Percentiles rank a stretch among this genome's conserved stretches.
These are phyloP conservation scores for Arge pagana DNA, from an alignment of 2,888 invertebrate genomes.

Conservation along the genomic window DNA sequence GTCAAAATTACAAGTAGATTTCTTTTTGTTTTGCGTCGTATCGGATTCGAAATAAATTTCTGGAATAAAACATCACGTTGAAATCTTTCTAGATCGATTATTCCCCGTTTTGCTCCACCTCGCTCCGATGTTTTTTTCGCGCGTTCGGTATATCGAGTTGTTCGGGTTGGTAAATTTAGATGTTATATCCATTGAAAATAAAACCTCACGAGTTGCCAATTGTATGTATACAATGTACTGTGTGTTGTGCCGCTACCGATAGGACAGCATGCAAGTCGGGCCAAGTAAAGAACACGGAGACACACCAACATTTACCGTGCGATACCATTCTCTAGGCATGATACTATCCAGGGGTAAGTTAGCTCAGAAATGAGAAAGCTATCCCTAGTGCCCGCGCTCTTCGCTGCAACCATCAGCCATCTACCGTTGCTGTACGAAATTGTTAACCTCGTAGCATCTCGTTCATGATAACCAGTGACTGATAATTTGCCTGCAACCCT, in stretches of 20 bases:
- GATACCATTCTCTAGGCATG: conserved; percentile 57
- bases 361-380: conserved; percentile 54
- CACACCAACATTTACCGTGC: conserved; percentile 55
- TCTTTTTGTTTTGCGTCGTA: too few relatives aligned
- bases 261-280: conserved; percentile 59
- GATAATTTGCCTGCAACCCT: too few relatives aligned
- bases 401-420: conserved; percentile 19
- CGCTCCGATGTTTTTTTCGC: too few relatives aligned
- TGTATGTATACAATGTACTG: conserved; percentile 54
- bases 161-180: too few relatives aligned
- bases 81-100: too few relatives aligned
- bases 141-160: too few relatives aligned
- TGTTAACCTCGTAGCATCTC: background rate
- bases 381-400: conserved; percentile 25
- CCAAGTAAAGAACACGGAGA: conserved; percentile 58
- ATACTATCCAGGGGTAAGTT: conserved; percentile 58
- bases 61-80: too few relatives aligned
- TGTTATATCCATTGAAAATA: conserved; percentile 12
- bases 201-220: conserved; percentile 34
- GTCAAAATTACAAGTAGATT: too few relatives aligned
- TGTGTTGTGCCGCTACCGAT: conserved; percentile 57
- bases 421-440: conserved; percentile 1
- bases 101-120: too few relatives aligned
- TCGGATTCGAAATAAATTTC: too few relatives aligned
- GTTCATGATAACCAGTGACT: too few relatives aligned